Evolutionary conservation across 53 echinoderm and acorn worm species (phyloP), one percentile per base, ranked within the genome.

Genomic region (Hippasteria phrygiana): DNA sequence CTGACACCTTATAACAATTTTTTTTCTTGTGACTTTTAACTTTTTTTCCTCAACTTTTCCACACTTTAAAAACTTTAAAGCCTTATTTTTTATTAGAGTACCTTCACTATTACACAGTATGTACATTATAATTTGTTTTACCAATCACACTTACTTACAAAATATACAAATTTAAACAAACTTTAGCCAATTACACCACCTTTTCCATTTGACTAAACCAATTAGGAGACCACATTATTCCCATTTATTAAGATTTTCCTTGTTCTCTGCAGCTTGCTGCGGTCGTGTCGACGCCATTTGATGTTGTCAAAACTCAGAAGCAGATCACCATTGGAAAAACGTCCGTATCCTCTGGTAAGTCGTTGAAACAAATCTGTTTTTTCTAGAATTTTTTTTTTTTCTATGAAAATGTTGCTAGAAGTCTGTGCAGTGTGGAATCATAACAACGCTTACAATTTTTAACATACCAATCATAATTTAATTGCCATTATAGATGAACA

Each of bases 281-380:
- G 8, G 67, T 90, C 32, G 88, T 93, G n/a, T 90, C 93, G 0
- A 93, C 93, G 48, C 93, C 93, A 0, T 93, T 90, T 93, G 93
- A 93, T 83, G 93, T 93, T 20, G 90, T 93, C 79, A 93, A 93
- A 90, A 90, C 90, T 32, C 87, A 88, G 69, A 93, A 93, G 48
- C 93, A 93, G 83, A 73, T 93, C 48, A 87, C 90, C 41, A 90
- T 93, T 35, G 93, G 93, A 31, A 83, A 92, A 12, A 70, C 75
- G 5, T 20, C 74, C 22, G 75, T n/a, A 54, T 17, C 38, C 62
- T 40, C 39, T 2, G 83, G 83, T 83, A 32, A 82, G 82, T 82
- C 31, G 4, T 31, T 2, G 62, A 10, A 62, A 62, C 5, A 62
- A 11, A 16, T 64, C 33, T 64, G 9, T 0, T 64, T 13, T 64